A percentile compares a stretch with the other conserved stretches of the same genome.
These are phyloP conservation scores for Desmodus rotundus DNA, from an alignment of 2,113 vertebrate genomes.

Conservation along the genomic window DNA sequence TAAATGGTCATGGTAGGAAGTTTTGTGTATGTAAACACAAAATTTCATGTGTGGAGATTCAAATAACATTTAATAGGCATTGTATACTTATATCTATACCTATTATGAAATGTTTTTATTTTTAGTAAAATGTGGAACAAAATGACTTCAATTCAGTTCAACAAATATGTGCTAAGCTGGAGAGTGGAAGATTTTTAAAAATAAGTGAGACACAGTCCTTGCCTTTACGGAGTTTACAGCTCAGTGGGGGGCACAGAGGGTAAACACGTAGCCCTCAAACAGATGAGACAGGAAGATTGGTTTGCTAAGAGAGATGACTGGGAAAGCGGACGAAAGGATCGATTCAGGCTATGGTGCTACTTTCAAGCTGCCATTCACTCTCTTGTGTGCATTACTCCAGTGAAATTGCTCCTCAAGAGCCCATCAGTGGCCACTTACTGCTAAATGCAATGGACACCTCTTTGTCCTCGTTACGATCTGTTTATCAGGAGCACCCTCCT, in stretches of 20 bases:
- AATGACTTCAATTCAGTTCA: background rate
- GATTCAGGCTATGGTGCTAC: background rate
- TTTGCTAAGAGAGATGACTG: background rate
- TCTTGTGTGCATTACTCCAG: background rate
- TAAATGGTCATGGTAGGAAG: background rate
- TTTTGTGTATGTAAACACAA: background rate
- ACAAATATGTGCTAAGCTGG: background rate
- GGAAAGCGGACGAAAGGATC: background rate
- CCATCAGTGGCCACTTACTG: background rate
- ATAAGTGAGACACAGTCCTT: background rate
- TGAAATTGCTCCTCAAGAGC: background rate
- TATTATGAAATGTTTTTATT: background rate
- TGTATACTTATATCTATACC: background rate
- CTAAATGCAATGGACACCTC: background rate
- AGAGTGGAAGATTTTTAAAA: background rate
- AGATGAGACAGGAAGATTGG: background rate
- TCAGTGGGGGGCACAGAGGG: background rate
- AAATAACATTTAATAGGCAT: background rate
- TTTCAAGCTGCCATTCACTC: background rate
- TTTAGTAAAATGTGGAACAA: background rate
- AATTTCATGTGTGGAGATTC: background rate
- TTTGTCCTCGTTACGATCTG: background rate
- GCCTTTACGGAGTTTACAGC: background rate
- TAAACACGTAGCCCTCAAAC: background rate
- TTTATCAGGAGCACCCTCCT: background rate